Evolutionary conservation across 2,888 invertebrate genomes (phyloP).

Genomic region (Entomobrya multifasciata): DNA sequence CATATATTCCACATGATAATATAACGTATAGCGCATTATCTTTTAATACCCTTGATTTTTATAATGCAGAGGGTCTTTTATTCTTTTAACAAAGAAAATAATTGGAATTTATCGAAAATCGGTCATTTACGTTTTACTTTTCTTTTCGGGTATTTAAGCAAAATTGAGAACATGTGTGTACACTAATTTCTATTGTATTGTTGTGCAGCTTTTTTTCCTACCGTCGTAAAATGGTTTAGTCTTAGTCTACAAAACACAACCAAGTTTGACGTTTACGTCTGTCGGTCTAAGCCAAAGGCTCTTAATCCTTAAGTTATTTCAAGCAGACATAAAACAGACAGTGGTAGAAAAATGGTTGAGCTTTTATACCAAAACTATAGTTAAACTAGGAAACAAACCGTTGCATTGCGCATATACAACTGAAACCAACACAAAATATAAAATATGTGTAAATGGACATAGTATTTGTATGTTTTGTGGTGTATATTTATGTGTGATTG

Average conservation of each 20-base stretch:
- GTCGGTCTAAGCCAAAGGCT: background rate
- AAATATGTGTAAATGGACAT: too few species aligned
- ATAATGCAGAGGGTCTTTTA: background rate
- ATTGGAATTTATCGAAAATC: constrained; percentile 13
- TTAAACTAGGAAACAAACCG: background rate
- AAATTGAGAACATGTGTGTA: constrained; percentile 25
- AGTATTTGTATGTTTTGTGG: too few species aligned
- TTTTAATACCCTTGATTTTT: background rate
- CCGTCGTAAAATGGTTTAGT: constrained; percentile 13
- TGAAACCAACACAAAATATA: too few species aligned
- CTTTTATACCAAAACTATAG: background rate
- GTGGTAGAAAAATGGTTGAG: background rate
- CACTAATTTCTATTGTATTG: constrained; percentile 41
- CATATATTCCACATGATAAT: background rate
- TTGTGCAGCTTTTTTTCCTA: background rate
- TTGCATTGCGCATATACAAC: too few species aligned
- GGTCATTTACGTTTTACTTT: background rate
- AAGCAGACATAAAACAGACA: constrained; percentile 44
- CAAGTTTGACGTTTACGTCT: constrained; percentile 17
- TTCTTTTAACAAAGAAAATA: background rate
- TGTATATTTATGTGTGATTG: background rate
- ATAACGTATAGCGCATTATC: background rate
- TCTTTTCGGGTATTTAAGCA: background rate
- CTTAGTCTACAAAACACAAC: background rate
- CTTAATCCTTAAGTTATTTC: constrained; percentile 14